A percentile compares a stretch with the other conserved stretches of the same genome.
These are phyloP conservation scores for Drosophila kohkoa DNA, from an alignment of 1,140 invertebrate genomes.

Conservation along the genomic window DNA sequence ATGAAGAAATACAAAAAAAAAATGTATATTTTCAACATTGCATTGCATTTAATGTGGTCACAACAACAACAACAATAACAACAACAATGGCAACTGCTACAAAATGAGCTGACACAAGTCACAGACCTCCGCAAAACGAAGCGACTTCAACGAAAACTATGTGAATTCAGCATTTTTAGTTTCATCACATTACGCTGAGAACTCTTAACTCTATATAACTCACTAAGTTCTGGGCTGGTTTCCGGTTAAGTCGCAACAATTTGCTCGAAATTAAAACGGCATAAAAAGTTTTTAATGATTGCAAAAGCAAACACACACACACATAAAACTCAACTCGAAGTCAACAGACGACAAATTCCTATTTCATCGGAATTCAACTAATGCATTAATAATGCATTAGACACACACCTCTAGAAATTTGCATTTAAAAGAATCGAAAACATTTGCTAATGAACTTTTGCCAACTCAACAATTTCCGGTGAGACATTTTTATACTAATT, in stretches of 20 bases:
- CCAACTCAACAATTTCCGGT: conserved; percentile 10
- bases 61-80: conserved; percentile 15
- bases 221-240: conserved; percentile 62
- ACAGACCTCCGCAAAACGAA: conserved; percentile 57
- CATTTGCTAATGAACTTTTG: not conserved
- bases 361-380: not conserved
- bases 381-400: conserved; percentile 20
- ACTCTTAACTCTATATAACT: conserved; percentile 26
- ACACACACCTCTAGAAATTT: not conserved
- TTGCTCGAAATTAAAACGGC: conserved; percentile 71
- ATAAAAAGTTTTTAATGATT: conserved; percentile 67
- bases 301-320: conserved; percentile 14
- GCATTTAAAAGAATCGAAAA: not conserved
- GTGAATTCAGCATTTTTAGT: conserved; percentile 60
- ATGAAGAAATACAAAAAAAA: conserved; percentile 36
- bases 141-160: conserved; percentile 54
- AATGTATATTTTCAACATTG: conserved; percentile 57
- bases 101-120: conserved; percentile 75
- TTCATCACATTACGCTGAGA: conserved; percentile 33
- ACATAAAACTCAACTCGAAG: conserved; percentile 11
- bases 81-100: conserved; percentile 44
- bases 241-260: conserved; percentile 67
- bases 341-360: not conserved
- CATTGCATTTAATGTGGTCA: conserved; percentile 72
- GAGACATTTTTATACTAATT: not conserved